Conservation (phyloP, 2,888 invertebrate genomes). For the Mimachlamys varia region DNA sequence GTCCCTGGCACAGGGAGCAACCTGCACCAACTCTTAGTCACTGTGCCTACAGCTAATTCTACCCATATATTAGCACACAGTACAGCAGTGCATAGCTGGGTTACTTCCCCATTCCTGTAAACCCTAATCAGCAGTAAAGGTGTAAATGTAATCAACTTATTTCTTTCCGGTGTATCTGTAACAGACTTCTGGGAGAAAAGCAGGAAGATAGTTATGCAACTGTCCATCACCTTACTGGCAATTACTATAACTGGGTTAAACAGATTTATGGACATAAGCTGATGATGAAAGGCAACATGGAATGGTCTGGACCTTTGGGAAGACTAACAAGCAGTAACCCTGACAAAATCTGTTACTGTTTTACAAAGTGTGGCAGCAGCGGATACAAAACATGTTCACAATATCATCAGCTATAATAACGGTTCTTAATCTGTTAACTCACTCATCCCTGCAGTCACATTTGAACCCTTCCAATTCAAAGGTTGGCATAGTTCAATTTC, state of each 20-base stretch:
- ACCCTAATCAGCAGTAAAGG: background rate
- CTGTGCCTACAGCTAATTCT: background rate
- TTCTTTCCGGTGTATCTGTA: background rate
- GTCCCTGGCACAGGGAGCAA: background rate
- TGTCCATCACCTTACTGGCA: background rate
- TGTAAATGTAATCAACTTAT: background rate
- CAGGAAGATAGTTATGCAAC: background rate
- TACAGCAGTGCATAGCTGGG: background rate
- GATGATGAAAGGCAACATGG: background rate
- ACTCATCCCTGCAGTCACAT: too few relatives aligned
- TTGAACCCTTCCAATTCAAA: too few relatives aligned
- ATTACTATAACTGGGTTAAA: background rate
- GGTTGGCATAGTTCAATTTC: too few relatives aligned
- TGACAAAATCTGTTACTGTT: conserved; percentile 1
- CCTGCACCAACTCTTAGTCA: background rate
- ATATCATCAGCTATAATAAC: too few relatives aligned
- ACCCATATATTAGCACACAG: background rate
- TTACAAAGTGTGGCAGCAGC: too few relatives aligned
- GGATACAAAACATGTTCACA: too few relatives aligned
- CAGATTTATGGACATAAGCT: conserved; percentile 4
- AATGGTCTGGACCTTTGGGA: background rate
- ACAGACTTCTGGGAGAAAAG: background rate
- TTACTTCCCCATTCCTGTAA: background rate
- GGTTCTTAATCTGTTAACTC: too few relatives aligned
- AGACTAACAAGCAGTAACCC: background rate